Evolutionary conservation across 2,888 invertebrate species (phyloP), one percentile per base, ranked within the genome.

Genomic region (Watsonalla binaria): DNA sequence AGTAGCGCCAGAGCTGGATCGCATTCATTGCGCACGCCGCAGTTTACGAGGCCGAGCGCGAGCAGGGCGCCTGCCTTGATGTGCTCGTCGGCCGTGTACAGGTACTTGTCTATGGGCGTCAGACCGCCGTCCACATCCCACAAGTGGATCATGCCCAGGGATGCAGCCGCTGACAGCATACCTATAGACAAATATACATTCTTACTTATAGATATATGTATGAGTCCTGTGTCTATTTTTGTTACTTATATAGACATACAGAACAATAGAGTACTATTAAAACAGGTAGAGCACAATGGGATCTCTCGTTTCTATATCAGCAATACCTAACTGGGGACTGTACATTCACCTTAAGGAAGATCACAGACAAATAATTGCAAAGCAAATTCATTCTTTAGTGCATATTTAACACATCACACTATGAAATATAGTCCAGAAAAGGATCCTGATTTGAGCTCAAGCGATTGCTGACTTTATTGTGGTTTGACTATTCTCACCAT

Each of bases 121-220:
- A 99, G 91, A 47, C 99, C 99, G 42, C 98, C 98, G 82, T 99
- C 99, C 2, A 99, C 98, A 82, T 99, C 99, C 99, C 99, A 99
- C 45, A 99, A 88, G 63, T 98, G 93, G 55, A 99, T 95, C 71
- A 99, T 93, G 37, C 99, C 99, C 37, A 99, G 92, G 0, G 99
- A 97, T 0, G 99, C 99, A 0, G 99, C 98, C 0, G 99, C 98
- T 74, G 98, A 98, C 56, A 99, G 83, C 98, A 99, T 99, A 51
- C 98, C 91, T 91, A 63, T 0, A 58, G 57, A 49, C 13, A 51
- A 53, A 49, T 45, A 51, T 45, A 47, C 15, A 51, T 8, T 9
- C 14, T 15, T 5, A 46, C 24, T 2, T 15, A 2, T 24, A 24
- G 1, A 24, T 24, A 24, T 24, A 24, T 24, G 24, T 24, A 24